phyloP scores from a whole-genome alignment of 2,113 vertebrate genomes.

The Lepus europaeus region DNA sequence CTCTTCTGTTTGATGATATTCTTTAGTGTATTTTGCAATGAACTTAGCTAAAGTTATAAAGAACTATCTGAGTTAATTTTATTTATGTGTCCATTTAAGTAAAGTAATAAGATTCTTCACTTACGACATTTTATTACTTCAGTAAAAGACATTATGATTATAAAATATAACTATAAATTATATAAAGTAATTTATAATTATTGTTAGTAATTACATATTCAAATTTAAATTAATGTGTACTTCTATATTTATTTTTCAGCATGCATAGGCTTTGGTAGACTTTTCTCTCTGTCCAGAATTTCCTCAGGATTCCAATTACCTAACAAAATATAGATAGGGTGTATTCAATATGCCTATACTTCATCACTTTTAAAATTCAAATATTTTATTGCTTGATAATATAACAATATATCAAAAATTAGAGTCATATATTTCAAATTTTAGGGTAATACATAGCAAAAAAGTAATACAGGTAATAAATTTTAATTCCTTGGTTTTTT shows the following conservation, averaged over 20 bases:
- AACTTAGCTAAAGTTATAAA: neutral
- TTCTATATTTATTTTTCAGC: neutral
- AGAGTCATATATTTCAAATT: neutral
- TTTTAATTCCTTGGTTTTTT: neutral
- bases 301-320: neutral
- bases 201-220: neutral
- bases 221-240: neutral
- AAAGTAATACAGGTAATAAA: neutral
- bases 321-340: neutral
- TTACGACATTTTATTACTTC: neutral
- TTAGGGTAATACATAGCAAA: neutral
- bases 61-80: neutral
- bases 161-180: too few species aligned
- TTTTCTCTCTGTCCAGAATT: neutral
- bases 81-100: neutral
- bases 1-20: neutral
- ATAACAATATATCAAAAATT: neutral
- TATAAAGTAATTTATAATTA: neutral
- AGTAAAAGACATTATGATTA: neutral
- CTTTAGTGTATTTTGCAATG: neutral
- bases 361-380: too few species aligned
- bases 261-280: neutral
- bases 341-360: neutral
- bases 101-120: neutral
- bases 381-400: neutral